phyloP scores from a whole-genome alignment of 2,113 vertebrate genomes.

The Coryphaenoides rupestris region DNA sequence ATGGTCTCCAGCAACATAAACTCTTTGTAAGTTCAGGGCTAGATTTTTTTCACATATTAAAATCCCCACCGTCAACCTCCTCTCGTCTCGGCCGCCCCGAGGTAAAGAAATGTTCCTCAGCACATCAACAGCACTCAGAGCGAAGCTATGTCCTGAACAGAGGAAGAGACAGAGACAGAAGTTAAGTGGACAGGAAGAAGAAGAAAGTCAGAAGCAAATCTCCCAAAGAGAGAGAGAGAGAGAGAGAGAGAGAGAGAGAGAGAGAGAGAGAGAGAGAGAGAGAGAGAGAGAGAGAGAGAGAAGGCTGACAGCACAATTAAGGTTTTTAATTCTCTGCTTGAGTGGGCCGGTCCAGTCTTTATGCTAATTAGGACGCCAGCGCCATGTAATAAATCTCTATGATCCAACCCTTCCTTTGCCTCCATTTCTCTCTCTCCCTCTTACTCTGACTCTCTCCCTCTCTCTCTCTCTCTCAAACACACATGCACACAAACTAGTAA shows the following conservation, averaged over 20 bases:
- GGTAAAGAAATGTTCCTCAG: too few relatives aligned
- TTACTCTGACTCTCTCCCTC: conserved; percentile 15
- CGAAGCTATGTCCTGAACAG: conserved; percentile 45
- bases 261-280: conserved; percentile 75
- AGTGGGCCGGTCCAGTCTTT: conserved; percentile 95
- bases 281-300: conserved; percentile 67
- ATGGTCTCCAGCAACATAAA: too few relatives aligned
- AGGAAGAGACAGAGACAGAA: conserved; percentile 10
- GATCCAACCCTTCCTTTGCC: conserved; percentile 80
- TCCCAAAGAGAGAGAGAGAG: conserved; percentile 58
- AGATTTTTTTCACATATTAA: too few relatives aligned
- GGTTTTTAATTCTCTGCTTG: conserved; percentile 99
- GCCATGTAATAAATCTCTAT: conserved; percentile 93
- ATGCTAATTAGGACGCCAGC: conserved; percentile 89
- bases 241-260: conserved; percentile 27
- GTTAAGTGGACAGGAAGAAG: conserved; percentile 1
- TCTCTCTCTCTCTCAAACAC: conserved; percentile 31
- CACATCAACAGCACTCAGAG: conserved; percentile 65
- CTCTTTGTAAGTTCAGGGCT: conserved; percentile 1
- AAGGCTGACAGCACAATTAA: conserved; percentile 98
- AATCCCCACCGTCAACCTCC: background rate
- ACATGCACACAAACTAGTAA: conserved; percentile 22
- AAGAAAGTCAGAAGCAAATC: background rate
- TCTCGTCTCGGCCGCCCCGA: conserved; percentile 21
- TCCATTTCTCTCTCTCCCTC: conserved; percentile 58